A percentile compares a stretch with the other conserved stretches of the same genome.
phyloP scores from a whole-genome alignment of 2,113 vertebrate genomes.

The Lycocorax pyrrhopterus region DNA sequence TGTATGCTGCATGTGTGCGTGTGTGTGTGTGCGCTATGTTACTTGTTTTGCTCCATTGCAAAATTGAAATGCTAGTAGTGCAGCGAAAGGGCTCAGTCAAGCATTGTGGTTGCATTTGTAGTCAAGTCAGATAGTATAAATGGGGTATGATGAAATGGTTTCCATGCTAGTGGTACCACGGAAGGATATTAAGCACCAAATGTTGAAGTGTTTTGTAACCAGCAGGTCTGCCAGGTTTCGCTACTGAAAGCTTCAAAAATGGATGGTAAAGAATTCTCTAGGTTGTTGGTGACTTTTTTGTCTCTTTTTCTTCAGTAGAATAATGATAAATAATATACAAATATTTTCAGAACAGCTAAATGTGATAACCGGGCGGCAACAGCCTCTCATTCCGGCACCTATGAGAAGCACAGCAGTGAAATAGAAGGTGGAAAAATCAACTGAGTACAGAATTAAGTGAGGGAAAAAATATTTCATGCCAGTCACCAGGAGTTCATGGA shows the following conservation, averaged over 20 bases:
- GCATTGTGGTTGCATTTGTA: background rate
- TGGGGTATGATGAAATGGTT: background rate
- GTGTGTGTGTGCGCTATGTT: background rate
- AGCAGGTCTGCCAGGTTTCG: background rate
- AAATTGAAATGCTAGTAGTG: background rate
- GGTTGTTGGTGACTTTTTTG: background rate
- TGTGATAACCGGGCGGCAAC: accelerated
- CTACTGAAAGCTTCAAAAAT: background rate
- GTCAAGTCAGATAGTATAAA: background rate
- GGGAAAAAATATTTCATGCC: background rate
- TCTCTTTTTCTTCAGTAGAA: background rate
- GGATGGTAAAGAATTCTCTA: background rate
- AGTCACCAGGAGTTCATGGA: background rate
- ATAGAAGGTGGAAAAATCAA: background rate
- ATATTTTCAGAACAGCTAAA: background rate
- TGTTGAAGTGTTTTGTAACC: background rate
- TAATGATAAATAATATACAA: background rate
- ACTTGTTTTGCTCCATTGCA: background rate
- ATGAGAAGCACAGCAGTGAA: background rate
- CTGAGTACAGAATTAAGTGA: background rate
- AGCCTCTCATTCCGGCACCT: background rate
- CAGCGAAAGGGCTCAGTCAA: background rate
- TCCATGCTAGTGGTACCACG: background rate
- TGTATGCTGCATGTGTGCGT: background rate
- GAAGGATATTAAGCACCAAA: background rate